Percentiles rank a stretch among this genome's conserved stretches.
Conservation (phyloP, 2,888 invertebrate genomes). For the Muschampia plurimacula region DNA sequence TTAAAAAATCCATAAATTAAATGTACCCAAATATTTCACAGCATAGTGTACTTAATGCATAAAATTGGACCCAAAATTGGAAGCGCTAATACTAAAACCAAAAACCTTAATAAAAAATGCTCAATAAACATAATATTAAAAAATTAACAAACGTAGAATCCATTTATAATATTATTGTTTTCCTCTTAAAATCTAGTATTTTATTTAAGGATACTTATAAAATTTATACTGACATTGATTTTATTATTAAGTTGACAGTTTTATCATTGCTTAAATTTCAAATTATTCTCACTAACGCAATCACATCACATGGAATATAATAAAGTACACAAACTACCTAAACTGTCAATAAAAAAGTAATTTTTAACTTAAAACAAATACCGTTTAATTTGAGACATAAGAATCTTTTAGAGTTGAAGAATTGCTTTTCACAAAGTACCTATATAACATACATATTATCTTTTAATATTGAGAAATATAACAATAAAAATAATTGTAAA, state of each 20-base stretch:
- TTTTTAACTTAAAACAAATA: not conserved
- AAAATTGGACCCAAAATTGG: slow-evolving; percentile 17
- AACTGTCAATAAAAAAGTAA: too few species aligned
- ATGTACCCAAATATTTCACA: slow-evolving; percentile 21
- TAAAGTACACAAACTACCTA: too few species aligned
- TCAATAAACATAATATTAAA: not conserved
- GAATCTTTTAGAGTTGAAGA: too few species aligned
- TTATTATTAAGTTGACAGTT: too few species aligned
- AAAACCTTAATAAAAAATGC: not conserved
- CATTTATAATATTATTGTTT: not conserved
- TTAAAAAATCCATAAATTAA: slow-evolving; percentile 1
- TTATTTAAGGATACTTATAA: too few species aligned
- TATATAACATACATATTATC: not conserved
- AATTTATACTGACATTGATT: too few species aligned
- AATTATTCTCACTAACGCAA: too few species aligned
- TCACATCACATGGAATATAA: too few species aligned
- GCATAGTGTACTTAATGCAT: not conserved
- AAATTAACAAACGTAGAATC: not conserved
- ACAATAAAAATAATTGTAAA: not conserved
- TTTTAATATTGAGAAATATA: not conserved
- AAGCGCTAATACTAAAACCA: slow-evolving; percentile 9
- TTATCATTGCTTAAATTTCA: too few species aligned
- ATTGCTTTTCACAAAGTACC: not conserved
- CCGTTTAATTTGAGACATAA: too few species aligned
- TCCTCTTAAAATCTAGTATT: too few species aligned